A percentile compares a stretch with the other conserved stretches of the same genome.
phyloP scores from a whole-genome alignment of 2,888 invertebrate genomes.

The Apotomis turbidana region DNA sequence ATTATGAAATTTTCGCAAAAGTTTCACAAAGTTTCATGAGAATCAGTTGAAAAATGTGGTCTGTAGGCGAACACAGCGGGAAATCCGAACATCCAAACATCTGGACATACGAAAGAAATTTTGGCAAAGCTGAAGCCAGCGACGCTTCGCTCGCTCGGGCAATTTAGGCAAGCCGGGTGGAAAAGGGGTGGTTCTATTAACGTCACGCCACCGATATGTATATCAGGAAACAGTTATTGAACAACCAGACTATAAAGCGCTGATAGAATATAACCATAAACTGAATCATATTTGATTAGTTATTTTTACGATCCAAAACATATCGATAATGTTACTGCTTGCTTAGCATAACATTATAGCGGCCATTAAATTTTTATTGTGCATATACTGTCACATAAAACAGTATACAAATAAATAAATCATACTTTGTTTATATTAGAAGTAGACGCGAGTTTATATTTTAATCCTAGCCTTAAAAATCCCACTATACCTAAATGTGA shows the following conservation, averaged over 20 bases:
- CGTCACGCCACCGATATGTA: too few species aligned
- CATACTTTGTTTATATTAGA: not conserved
- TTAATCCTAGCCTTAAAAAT: not conserved
- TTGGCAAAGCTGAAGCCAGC: too few species aligned
- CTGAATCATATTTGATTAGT: constrained; percentile 24
- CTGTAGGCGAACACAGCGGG: too few species aligned
- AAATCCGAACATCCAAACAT: too few species aligned
- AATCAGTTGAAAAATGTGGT: too few species aligned
- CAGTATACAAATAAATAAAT: constrained; percentile 32
- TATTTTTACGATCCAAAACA: constrained; percentile 34
- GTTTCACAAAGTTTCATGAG: too few species aligned
- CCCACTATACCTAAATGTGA: not conserved
- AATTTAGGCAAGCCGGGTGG: too few species aligned
- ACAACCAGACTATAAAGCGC: constrained; percentile 1
- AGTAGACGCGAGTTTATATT: constrained; percentile 1
- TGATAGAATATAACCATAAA: constrained; percentile 27
- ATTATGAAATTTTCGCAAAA: too few species aligned
- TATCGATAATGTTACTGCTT: constrained; percentile 33
- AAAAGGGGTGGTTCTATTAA: too few species aligned
- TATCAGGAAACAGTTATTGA: not conserved
- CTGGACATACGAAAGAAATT: too few species aligned
- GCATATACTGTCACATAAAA: constrained; percentile 32
- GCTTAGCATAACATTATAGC: constrained; percentile 32
- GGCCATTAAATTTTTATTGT: constrained; percentile 34
- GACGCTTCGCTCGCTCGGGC: too few species aligned